Evolutionary conservation across 2,888 invertebrate species (phyloP).

Genomic region (Ormyrus nitidulus): DNA sequence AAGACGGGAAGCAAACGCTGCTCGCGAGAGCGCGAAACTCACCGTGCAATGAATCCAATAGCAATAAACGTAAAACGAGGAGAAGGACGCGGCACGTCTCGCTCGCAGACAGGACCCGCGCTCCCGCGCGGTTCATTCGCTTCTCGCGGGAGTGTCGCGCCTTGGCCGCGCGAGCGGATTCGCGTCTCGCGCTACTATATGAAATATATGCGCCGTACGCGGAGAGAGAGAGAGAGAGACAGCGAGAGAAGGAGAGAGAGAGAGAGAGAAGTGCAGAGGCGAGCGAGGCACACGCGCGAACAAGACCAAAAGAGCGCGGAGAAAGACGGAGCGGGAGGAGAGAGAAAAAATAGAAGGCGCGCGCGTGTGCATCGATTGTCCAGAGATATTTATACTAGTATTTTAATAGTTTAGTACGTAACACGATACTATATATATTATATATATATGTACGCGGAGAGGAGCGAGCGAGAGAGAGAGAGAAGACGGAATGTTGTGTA

Average conservation of each 20-base stretch:
- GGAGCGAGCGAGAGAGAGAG: conserved; percentile 19
- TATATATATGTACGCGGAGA: conserved; percentile 2
- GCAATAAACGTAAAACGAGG: conserved; percentile 68
- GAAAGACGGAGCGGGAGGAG: background rate
- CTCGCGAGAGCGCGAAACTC: conserved; percentile 53
- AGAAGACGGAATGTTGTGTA: conserved; percentile 41
- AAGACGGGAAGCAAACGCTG: no score
- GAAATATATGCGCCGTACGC: conserved; percentile 32
- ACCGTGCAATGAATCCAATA: conserved; percentile 74
- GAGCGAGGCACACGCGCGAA: conserved; percentile 36
- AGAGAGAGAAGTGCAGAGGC: conserved; percentile 50
- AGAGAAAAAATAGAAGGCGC: conserved; percentile 58
- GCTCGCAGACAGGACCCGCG: no score
- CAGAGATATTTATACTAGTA: conserved; percentile 75
- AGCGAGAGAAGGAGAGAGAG: conserved; percentile 44
- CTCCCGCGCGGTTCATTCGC: no score
- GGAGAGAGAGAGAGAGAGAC: conserved; percentile 41
- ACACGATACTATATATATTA: conserved; percentile 56
- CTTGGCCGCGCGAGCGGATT: conserved; percentile 15
- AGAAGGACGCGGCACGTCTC: background rate
- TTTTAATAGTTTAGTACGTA: conserved; percentile 74
- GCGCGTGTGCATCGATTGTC: conserved; percentile 64
- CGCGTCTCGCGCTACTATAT: conserved; percentile 63
- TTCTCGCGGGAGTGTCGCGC: background rate
- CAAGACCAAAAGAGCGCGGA: background rate